Percentiles rank a stretch among this genome's conserved stretches.
Evolutionary conservation across 2,797 vertebrate genomes (phyloP).

Genomic region (Pseudomugil tenellus): DNA sequence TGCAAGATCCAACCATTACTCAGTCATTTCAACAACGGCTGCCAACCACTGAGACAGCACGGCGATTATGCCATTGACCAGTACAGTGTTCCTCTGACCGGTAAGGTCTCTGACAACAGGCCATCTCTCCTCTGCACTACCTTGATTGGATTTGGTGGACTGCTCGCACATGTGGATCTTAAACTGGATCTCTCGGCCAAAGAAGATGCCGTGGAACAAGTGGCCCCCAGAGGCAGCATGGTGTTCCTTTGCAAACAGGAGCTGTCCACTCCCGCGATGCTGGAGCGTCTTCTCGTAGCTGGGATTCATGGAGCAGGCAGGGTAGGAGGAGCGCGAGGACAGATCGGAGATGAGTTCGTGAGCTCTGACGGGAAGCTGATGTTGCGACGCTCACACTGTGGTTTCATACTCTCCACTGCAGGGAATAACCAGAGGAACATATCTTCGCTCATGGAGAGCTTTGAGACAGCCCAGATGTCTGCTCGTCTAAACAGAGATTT

Average conservation of each 20-base stretch:
- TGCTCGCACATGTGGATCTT: constrained; percentile 78
- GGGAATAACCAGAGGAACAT: constrained; percentile 70
- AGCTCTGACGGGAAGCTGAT: constrained; percentile 84
- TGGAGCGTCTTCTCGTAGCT: constrained; percentile 78
- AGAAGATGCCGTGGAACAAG: constrained; percentile 77
- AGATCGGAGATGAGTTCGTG: constrained; percentile 84
- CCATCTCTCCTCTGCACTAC: constrained; percentile 76
- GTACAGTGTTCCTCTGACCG: constrained; percentile 75
- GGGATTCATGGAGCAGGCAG: constrained; percentile 82
- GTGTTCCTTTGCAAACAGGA: constrained; percentile 85
- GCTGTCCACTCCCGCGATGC: constrained; percentile 83
- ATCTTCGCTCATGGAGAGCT: constrained; percentile 72
- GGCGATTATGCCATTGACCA: constrained; percentile 80
- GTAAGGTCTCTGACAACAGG: constrained; percentile 50
- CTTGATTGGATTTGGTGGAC: constrained; percentile 75
- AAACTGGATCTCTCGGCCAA: constrained; percentile 72
- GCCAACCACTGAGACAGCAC: constrained; percentile 63
- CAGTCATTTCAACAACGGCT: constrained; percentile 73
- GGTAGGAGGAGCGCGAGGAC: constrained; percentile 81
- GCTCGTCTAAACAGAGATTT: constrained; percentile 79
- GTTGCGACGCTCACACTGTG: constrained; percentile 80
- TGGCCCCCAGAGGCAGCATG: constrained; percentile 77
- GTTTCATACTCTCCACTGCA: constrained; percentile 83
- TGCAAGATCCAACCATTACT: constrained; percentile 78
- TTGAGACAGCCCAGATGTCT: constrained; percentile 80